Percentiles rank a stretch among this genome's conserved stretches.
Conservation (phyloP, 2,888 invertebrate species). For the Mesorhabditis sp. region DNA sequence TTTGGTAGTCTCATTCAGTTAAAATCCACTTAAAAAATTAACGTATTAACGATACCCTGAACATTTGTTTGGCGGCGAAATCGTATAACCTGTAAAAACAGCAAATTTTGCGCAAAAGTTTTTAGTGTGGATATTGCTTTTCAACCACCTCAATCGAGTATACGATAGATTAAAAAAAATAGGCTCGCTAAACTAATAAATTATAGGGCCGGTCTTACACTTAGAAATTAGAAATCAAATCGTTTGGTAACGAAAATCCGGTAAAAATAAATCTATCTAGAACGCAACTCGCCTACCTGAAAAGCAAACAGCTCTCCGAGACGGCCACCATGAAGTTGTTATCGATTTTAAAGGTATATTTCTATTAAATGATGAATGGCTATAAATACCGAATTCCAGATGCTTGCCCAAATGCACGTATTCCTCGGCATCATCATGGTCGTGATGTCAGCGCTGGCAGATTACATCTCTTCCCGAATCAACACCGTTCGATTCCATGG, state of each 20-base stretch:
- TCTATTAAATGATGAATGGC: background rate
- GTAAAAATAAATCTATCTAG: conserved; percentile 17
- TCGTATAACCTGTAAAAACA: no score
- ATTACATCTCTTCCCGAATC: conserved; percentile 40
- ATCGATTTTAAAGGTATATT: conserved; percentile 29
- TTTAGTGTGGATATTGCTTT: no score
- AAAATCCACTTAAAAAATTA: no score
- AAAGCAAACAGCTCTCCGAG: conserved; percentile 32
- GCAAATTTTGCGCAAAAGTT: no score
- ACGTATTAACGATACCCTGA: no score
- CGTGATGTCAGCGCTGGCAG: conserved; percentile 45
- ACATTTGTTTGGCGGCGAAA: no score
- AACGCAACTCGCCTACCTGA: conserved; percentile 34
- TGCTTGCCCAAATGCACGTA: conserved; percentile 46
- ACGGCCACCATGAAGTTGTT: conserved; percentile 34
- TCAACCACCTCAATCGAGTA: no score
- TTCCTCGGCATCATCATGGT: conserved; percentile 44
- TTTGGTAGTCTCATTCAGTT: no score
- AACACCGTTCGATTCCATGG: conserved; percentile 46
- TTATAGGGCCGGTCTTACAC: no score
- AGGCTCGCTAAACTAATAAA: conserved; percentile 7
- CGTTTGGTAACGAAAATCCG: background rate
- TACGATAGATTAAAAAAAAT: conserved; percentile 2
- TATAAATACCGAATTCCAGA: conserved; percentile 26
- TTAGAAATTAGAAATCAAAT: conserved; percentile 2